phyloP scores from a whole-genome alignment of 2,888 invertebrate species.

The Drosophila niveifrons region DNA sequence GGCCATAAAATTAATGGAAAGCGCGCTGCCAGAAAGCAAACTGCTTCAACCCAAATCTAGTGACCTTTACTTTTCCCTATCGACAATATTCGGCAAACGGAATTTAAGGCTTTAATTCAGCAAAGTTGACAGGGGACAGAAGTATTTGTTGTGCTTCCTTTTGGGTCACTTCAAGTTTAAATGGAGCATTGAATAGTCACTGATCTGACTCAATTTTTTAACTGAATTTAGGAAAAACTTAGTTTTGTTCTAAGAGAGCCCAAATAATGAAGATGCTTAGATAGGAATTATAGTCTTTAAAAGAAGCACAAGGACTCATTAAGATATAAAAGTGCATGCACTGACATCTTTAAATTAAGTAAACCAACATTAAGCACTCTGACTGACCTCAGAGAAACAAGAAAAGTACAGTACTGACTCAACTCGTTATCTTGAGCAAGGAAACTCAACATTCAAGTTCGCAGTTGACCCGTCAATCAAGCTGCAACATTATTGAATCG shows the following conservation, averaged over 20 bases:
- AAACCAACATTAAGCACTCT: background rate
- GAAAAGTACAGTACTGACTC: background rate
- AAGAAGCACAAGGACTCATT: too few species aligned
- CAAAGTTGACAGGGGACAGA: background rate
- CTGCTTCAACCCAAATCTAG: constrained; percentile 21
- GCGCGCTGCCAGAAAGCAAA: constrained; percentile 6
- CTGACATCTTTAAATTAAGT: background rate
- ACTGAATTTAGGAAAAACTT: background rate
- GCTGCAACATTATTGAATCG: background rate
- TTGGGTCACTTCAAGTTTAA: background rate
- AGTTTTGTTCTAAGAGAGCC: too few species aligned
- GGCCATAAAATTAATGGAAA: constrained; percentile 65
- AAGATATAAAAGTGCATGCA: background rate
- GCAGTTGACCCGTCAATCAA: constrained; percentile 7
- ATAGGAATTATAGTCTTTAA: background rate
- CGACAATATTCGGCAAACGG: background rate
- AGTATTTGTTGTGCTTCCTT: background rate
- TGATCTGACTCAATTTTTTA: background rate
- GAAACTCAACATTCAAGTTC: background rate
- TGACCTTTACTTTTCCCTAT: constrained; percentile 14
- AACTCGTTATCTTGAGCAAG: background rate
- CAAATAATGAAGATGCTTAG: too few species aligned
- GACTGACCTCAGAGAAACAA: background rate
- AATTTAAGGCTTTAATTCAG: constrained; percentile 6
- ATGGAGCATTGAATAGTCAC: background rate